Percentiles rank a stretch among this genome's conserved stretches.
Conservation (phyloP, 2,113 vertebrate genomes). For the Desmodus rotundus region DNA sequence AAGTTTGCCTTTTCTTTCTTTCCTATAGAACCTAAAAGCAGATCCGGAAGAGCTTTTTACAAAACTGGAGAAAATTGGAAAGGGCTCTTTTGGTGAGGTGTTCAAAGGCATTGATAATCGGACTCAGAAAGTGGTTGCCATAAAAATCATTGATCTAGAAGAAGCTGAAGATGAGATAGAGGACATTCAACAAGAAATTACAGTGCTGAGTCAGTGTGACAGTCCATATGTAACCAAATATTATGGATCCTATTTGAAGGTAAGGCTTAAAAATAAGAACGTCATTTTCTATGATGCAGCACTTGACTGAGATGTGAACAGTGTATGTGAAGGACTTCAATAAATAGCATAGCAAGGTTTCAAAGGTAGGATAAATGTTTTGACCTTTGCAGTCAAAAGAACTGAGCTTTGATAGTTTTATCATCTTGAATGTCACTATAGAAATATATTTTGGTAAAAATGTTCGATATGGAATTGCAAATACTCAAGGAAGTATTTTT, state of each 20-base stretch:
- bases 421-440: constrained; percentile 9
- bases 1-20: constrained; percentile 42
- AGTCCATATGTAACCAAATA: constrained; percentile 98
- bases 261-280: constrained; percentile 75
- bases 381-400: constrained; percentile 12
- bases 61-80: constrained; percentile 97
- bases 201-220: constrained; percentile 98
- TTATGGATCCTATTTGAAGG: constrained; percentile 98
- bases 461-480: constrained; percentile 10
- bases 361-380: constrained; percentile 3
- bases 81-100: constrained; percentile 98
- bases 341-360: not conserved
- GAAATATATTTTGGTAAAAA: constrained; percentile 12
- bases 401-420: not conserved
- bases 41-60: constrained; percentile 96
- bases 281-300: not conserved
- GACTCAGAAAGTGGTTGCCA: constrained; percentile 97
- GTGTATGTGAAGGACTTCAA: not conserved
- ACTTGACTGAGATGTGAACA: not conserved
- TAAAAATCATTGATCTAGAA: constrained; percentile 99
- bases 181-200: constrained; percentile 99
- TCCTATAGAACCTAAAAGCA: constrained; percentile 88
- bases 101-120: constrained; percentile 99
- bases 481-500: not conserved
- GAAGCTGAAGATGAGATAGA: constrained; percentile 99